Conservation (phyloP, 2,888 invertebrate genomes). For the Athetis lepigone region DNA sequence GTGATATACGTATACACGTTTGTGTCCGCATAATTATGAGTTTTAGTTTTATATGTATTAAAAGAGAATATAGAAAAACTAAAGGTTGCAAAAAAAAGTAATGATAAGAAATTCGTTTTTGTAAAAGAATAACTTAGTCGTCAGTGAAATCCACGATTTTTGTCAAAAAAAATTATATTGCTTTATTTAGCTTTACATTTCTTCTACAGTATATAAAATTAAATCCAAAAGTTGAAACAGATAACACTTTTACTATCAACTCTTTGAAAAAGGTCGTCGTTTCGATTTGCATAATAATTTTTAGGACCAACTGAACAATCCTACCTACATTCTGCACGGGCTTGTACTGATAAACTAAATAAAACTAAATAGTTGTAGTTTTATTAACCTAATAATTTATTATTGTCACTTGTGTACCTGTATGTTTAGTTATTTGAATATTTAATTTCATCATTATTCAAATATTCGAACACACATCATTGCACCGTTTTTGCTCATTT, state of each 20-base stretch:
- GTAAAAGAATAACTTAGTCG: constrained; percentile 26
- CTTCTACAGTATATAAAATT: constrained; percentile 62
- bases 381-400: constrained; percentile 10
- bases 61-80: no score
- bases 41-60: no score
- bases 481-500: constrained; percentile 34
- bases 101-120: constrained; percentile 4
- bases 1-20: no score
- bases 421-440: constrained; percentile 47
- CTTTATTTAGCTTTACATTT: constrained; percentile 49
- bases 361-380: constrained; percentile 25
- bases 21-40: background rate
- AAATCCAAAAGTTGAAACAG: constrained; percentile 63
- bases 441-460: constrained; percentile 28
- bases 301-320: constrained; percentile 46
- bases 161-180: constrained; percentile 53
- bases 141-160: constrained; percentile 53
- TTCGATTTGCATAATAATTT: constrained; percentile 63
- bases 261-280: constrained; percentile 50
- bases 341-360: constrained; percentile 21
- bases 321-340: constrained; percentile 30
- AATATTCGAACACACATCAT: constrained; percentile 24
- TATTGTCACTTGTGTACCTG: constrained; percentile 38
- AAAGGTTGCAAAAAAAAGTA: no score
- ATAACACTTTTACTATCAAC: constrained; percentile 64